Conservation (phyloP, 2,113 vertebrate species). For the Xyliphius kryptos region DNA sequence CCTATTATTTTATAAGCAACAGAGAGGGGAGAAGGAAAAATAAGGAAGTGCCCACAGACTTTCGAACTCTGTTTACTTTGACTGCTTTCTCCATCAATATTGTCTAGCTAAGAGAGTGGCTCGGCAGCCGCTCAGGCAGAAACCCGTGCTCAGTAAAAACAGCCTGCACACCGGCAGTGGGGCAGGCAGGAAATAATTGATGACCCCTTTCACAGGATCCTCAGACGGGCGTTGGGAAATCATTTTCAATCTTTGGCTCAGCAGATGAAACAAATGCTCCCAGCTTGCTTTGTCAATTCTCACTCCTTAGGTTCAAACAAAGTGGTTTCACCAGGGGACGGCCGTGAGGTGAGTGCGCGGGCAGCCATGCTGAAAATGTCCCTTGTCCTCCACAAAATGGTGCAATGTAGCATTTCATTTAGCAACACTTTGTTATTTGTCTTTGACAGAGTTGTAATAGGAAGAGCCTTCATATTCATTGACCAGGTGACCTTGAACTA, state of each 20-base stretch:
- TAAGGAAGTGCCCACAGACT: constrained; percentile 50
- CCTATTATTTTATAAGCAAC: too few relatives aligned
- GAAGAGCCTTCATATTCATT: constrained; percentile 68
- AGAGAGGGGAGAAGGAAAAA: constrained; percentile 22
- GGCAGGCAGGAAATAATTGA: constrained; percentile 73
- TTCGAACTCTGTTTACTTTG: constrained; percentile 59
- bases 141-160: constrained; percentile 67
- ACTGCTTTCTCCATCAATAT: constrained; percentile 62
- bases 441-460: constrained; percentile 72
- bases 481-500: constrained; percentile 59
- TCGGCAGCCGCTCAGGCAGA: constrained; percentile 57
- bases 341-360: constrained; percentile 59
- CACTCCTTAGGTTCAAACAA: constrained; percentile 76
- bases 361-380: constrained; percentile 76
- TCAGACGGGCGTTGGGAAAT: constrained; percentile 71
- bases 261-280: constrained; percentile 73
- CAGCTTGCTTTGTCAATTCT: constrained; percentile 74
- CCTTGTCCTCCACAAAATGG: constrained; percentile 72
- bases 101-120: constrained; percentile 62
- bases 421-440: constrained; percentile 72
- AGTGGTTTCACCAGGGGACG: constrained; percentile 69
- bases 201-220: constrained; percentile 68
- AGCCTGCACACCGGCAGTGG: constrained; percentile 66
- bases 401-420: constrained; percentile 70
- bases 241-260: constrained; percentile 75